Evolutionary conservation across 2,888 invertebrate species (phyloP).

Genomic region (Branchipolynoe longqiensis): DNA sequence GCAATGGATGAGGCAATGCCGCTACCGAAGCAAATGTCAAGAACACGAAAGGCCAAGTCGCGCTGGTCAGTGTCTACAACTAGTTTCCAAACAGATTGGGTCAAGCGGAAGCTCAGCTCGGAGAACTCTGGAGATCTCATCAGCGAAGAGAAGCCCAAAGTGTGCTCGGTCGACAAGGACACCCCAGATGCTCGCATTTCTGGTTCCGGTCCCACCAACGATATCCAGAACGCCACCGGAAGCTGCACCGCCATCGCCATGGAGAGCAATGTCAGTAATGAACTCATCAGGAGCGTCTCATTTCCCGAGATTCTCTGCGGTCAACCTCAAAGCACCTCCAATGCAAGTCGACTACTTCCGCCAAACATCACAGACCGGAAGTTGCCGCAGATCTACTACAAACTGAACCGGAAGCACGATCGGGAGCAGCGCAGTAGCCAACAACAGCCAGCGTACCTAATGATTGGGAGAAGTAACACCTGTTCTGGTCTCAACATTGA

Average conservation of each 20-base stretch:
- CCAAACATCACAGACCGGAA: background rate
- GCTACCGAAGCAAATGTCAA: background rate
- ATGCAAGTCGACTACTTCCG: background rate
- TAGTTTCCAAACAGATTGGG: slow-evolving; percentile 7
- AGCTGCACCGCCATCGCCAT: too few species aligned
- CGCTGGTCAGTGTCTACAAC: background rate
- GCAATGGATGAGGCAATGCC: background rate
- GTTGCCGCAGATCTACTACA: background rate
- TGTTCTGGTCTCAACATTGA: background rate
- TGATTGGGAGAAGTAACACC: background rate
- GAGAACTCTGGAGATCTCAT: background rate
- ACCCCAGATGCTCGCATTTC: background rate
- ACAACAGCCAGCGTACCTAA: background rate
- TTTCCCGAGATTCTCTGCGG: too few species aligned
- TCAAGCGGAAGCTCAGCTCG: background rate
- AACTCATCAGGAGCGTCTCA: too few species aligned
- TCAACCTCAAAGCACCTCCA: too few species aligned
- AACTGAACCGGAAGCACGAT: background rate
- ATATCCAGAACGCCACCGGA: too few species aligned
- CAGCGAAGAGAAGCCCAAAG: background rate
- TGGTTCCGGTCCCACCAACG: too few species aligned
- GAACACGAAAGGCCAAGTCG: background rate
- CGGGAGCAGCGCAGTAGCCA: background rate
- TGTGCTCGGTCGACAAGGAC: background rate
- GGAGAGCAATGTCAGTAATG: too few species aligned